These are phyloP conservation scores for Hydrotaea diabolus DNA, from an alignment of 2,888 invertebrate genomes.

Conservation along the genomic window DNA sequence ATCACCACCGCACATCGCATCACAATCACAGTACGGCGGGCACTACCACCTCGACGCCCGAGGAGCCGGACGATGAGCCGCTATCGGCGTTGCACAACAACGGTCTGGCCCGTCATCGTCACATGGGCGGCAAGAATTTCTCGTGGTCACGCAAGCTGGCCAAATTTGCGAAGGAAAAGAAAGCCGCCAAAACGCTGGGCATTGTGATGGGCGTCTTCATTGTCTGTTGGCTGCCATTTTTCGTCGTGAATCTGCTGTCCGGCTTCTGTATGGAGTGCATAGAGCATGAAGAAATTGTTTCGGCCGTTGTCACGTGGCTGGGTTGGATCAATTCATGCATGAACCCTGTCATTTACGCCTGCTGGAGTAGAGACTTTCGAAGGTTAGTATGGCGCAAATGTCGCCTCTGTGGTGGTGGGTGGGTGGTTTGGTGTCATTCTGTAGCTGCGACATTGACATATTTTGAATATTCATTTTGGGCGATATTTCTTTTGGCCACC, in stretches of 20 bases:
- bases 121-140: conserved; percentile 92
- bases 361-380: conserved; percentile 97
- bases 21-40: conserved; percentile 78
- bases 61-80: conserved; percentile 86
- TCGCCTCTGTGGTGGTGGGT: too few relatives aligned
- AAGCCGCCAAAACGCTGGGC: conserved; percentile 97
- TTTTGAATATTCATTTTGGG: neutral
- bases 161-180: conserved; percentile 98
- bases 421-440: too few relatives aligned
- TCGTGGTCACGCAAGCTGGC: conserved; percentile 95
- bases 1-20: conserved; percentile 77
- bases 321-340: conserved; percentile 98
- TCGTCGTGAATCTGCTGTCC: conserved; percentile 94
- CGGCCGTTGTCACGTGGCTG: conserved; percentile 94
- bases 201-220: conserved; percentile 99
- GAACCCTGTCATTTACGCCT: conserved; percentile 99
- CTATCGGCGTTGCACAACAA: conserved; percentile 89
- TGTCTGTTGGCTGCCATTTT: conserved; percentile 98
- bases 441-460: neutral
- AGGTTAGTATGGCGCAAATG: conserved; percentile 87
- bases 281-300: conserved; percentile 92
- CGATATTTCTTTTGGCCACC: too few relatives aligned
- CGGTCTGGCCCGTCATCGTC: conserved; percentile 87
- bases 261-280: conserved; percentile 95
- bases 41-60: conserved; percentile 84